Conservation (phyloP, 2,113 vertebrate genomes). For the Galbula dea region DNA sequence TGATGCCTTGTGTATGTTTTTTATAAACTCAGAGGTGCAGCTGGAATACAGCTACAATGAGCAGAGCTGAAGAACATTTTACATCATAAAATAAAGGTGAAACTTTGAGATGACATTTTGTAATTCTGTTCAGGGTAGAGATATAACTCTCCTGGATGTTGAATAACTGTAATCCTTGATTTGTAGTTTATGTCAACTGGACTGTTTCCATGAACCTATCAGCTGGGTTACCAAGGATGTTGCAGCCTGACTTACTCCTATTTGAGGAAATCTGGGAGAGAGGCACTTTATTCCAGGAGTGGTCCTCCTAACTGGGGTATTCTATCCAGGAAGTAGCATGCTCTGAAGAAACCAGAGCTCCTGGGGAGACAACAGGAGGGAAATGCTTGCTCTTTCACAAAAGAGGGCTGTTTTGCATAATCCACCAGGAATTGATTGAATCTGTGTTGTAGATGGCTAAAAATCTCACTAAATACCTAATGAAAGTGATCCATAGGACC, state of each 20-base stretch:
- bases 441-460: neutral
- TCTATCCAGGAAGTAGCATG: neutral
- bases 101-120: neutral
- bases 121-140: neutral
- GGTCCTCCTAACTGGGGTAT: neutral
- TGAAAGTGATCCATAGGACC: neutral
- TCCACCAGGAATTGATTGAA: neutral
- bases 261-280: neutral
- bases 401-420: neutral
- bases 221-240: neutral
- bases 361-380: neutral
- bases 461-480: neutral
- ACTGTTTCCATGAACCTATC: neutral
- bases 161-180: neutral
- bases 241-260: neutral
- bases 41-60: neutral
- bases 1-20: neutral
- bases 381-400: neutral
- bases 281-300: neutral
- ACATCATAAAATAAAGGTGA: neutral
- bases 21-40: neutral
- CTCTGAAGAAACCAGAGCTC: neutral
- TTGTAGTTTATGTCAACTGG: neutral
- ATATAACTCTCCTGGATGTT: neutral
- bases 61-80: neutral